Conservation (phyloP, 2,888 invertebrate species). For the Congeria kusceri region DNA sequence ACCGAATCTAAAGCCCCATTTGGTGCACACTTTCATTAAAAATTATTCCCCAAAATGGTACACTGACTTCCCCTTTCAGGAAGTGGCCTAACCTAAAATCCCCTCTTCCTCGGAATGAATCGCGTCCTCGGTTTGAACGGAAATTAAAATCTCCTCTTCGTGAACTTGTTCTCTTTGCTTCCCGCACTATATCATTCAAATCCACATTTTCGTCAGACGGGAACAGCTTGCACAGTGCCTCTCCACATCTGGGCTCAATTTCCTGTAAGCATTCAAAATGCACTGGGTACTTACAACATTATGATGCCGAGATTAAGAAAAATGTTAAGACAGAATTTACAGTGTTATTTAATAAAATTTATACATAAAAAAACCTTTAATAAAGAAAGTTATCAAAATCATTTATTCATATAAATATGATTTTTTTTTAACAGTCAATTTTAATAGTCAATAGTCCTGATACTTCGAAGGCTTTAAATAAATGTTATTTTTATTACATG, state of each 20-base stretch:
- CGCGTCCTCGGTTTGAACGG: constrained; percentile 59
- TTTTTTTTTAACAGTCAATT: no score
- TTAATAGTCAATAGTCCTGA: no score
- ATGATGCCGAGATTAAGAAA: no score
- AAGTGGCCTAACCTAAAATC: constrained; percentile 74
- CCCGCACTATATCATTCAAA: constrained; percentile 81
- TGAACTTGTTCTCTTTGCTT: constrained; percentile 76
- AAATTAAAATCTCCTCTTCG: constrained; percentile 58
- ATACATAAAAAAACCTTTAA: no score
- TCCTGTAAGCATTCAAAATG: constrained; percentile 91
- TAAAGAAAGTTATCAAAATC: no score
- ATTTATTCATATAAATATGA: no score
- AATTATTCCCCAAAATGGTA: no score
- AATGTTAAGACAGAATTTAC: no score
- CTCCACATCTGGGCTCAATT: constrained; percentile 97
- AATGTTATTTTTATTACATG: no score
- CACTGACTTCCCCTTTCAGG: not conserved
- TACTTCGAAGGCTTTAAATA: no score
- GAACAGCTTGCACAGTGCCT: constrained; percentile 96
- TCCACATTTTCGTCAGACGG: constrained; percentile 90
- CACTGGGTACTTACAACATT: no score
- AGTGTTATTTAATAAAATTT: no score
- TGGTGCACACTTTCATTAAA: not conserved
- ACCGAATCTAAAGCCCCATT: not conserved
- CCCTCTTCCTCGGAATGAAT: constrained; percentile 67